A percentile compares a stretch with the other conserved stretches of the same genome.
These are phyloP conservation scores for Brachionus manjavacas DNA, from an alignment of 1,140 invertebrate species.

Conservation along the genomic window DNA sequence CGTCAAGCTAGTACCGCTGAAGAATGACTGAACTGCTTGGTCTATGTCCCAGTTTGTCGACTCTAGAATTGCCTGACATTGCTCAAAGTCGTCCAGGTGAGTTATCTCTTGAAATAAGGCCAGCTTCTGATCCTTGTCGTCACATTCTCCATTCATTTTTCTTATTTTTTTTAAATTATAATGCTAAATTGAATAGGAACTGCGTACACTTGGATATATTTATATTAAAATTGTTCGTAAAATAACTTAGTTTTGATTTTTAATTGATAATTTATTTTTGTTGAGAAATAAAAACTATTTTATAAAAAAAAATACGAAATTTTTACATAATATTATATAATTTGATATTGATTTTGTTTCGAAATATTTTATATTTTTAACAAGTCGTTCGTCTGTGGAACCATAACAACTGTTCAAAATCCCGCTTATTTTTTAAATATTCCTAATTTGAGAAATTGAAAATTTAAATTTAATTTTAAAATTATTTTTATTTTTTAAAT, in stretches of 20 bases:
- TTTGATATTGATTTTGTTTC: neutral
- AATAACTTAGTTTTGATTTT: constrained; percentile 1
- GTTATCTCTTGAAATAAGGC: constrained; percentile 38
- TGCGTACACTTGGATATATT: neutral
- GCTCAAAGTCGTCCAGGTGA: constrained; percentile 30
- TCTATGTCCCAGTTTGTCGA: constrained; percentile 30
- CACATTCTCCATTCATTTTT: neutral
- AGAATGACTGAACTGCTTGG: constrained; percentile 28
- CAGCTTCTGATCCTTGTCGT: neutral
- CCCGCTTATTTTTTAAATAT: neutral
- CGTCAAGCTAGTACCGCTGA: neutral
- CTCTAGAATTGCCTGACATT: constrained; percentile 33
- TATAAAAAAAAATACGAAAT: neutral
- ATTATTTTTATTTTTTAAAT: neutral
- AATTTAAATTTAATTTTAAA: too few species aligned
- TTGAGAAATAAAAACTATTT: neutral
- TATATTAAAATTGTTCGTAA: neutral
- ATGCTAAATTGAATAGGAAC: neutral
- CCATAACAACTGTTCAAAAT: neutral
- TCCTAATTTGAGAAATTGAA: too few species aligned
- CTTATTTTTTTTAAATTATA: neutral
- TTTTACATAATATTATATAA: neutral
- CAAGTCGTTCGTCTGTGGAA: neutral
- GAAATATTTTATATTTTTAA: neutral
- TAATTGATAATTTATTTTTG: neutral